A percentile compares a stretch with the other conserved stretches of the same genome.
Evolutionary conservation across 2,113 vertebrate species (phyloP).

Genomic region (Oryzias javanicus): DNA sequence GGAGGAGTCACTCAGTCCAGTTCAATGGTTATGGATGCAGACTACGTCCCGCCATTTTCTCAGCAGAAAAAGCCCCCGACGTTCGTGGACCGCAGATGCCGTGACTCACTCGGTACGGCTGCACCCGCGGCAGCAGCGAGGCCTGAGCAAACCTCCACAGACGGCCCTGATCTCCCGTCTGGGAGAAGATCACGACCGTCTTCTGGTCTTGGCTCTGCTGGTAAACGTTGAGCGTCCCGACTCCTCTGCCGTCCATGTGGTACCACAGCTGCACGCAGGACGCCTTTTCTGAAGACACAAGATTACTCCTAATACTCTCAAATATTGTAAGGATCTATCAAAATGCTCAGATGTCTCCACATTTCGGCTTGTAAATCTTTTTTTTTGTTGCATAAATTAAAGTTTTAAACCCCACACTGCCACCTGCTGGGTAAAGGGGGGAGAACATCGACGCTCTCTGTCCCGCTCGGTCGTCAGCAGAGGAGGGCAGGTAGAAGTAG

Average conservation of each 20-base stretch:
- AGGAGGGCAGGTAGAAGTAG: conserved; percentile 68
- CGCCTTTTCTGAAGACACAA: conserved; percentile 40
- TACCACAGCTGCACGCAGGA: conserved; percentile 76
- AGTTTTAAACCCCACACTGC: conserved; percentile 2
- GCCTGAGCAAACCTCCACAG: conserved; percentile 72
- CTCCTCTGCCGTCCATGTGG: conserved; percentile 68
- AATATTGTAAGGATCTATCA: too few species aligned
- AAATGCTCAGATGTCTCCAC: too few species aligned
- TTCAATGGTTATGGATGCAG: too few species aligned
- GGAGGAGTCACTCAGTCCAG: too few species aligned
- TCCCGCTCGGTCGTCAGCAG: conserved; percentile 20
- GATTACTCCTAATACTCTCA: neutral
- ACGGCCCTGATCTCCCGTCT: conserved; percentile 63
- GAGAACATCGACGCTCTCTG: conserved; percentile 68
- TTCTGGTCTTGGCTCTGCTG: conserved; percentile 49
- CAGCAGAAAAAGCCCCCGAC: too few species aligned
- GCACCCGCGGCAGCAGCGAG: conserved; percentile 40
- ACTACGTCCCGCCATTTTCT: too few species aligned
- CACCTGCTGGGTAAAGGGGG: conserved; percentile 66
- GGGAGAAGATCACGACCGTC: conserved; percentile 61
- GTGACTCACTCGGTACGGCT: conserved; percentile 68
- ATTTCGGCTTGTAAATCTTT: neutral
- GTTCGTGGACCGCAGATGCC: neutral
- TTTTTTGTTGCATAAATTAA: neutral
- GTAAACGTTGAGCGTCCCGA: conserved; percentile 70